A percentile compares a stretch with the other conserved stretches of the same genome.
phyloP scores from a whole-genome alignment of 2,113 vertebrate species.

The Gymnarchus niloticus region DNA sequence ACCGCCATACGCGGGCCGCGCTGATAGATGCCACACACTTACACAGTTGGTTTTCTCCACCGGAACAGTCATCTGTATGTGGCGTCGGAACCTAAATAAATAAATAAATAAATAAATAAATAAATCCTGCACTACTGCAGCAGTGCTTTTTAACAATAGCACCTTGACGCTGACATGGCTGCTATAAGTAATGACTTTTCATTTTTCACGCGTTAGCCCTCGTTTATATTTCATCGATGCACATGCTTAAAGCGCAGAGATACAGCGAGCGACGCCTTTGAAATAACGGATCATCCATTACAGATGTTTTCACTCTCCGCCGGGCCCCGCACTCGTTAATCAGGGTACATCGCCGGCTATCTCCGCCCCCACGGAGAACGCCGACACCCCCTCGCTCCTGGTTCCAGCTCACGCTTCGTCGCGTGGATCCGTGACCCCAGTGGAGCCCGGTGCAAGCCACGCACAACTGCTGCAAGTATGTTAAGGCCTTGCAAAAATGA shows the following conservation, averaged over 20 bases:
- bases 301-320: constrained; percentile 67
- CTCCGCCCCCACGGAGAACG: constrained; percentile 56
- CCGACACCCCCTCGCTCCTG: constrained; percentile 59
- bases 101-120: too few species aligned
- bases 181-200: constrained; percentile 70
- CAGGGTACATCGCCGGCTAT: constrained; percentile 69
- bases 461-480: not conserved
- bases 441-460: too few species aligned
- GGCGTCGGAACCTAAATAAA: constrained; percentile 50
- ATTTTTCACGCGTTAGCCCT: constrained; percentile 81
- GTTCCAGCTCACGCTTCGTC: constrained; percentile 59
- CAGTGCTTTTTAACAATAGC: constrained; percentile 73
- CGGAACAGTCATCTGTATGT: constrained; percentile 73
- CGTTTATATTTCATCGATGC: constrained; percentile 75
- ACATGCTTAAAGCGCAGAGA: constrained; percentile 65
- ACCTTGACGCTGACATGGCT: constrained; percentile 66
- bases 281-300: constrained; percentile 81
- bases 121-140: constrained; percentile 70
- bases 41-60: constrained; percentile 68
- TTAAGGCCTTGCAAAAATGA: not conserved
- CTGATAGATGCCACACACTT: constrained; percentile 70
- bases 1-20: constrained; percentile 65
- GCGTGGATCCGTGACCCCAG: constrained; percentile 58
- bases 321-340: constrained; percentile 70
- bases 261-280: constrained; percentile 61